A percentile compares a stretch with the other conserved stretches of the same genome.
Conservation (phyloP, 2,888 invertebrate genomes). For the Lasioglossum vierecki region DNA sequence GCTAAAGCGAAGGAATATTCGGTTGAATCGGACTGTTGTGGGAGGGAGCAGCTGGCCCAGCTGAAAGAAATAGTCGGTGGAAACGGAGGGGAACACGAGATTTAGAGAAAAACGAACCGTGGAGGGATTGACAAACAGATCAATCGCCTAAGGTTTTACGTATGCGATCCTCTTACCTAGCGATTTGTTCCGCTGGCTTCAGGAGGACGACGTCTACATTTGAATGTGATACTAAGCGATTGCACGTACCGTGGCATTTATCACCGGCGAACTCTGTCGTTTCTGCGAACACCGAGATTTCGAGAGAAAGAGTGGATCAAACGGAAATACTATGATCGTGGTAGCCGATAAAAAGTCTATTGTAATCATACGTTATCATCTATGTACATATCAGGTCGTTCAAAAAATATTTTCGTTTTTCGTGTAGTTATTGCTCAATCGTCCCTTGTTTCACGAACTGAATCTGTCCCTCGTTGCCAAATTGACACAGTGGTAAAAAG, state of each 20-base stretch:
- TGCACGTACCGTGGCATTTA: not conserved
- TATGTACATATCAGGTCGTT: too few relatives aligned
- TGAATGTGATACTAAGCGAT: slow-evolving; percentile 18
- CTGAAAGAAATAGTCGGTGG: slow-evolving; percentile 4
- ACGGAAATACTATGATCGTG: not conserved
- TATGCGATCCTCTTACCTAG: slow-evolving; percentile 61
- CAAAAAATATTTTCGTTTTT: too few relatives aligned
- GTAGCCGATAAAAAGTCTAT: not conserved
- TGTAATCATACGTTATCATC: not conserved
- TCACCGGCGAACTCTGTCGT: not conserved
- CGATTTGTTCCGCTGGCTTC: slow-evolving; percentile 41
- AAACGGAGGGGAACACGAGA: slow-evolving; percentile 18
- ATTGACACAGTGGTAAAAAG: too few relatives aligned
- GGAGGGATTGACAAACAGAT: slow-evolving; percentile 74
- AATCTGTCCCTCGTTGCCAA: too few relatives aligned
- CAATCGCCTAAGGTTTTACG: slow-evolving; percentile 70
- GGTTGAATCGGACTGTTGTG: slow-evolving; percentile 34
- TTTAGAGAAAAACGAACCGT: slow-evolving; percentile 49
- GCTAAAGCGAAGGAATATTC: slow-evolving; percentile 30
- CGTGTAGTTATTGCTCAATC: too few relatives aligned
- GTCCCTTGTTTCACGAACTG: too few relatives aligned
- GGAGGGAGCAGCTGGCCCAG: not conserved
- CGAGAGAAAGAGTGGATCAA: not conserved
- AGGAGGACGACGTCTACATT: slow-evolving; percentile 22
- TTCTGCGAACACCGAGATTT: not conserved